Conservation (phyloP, 2,888 invertebrate species). For the Trichopria drosophilae region DNA sequence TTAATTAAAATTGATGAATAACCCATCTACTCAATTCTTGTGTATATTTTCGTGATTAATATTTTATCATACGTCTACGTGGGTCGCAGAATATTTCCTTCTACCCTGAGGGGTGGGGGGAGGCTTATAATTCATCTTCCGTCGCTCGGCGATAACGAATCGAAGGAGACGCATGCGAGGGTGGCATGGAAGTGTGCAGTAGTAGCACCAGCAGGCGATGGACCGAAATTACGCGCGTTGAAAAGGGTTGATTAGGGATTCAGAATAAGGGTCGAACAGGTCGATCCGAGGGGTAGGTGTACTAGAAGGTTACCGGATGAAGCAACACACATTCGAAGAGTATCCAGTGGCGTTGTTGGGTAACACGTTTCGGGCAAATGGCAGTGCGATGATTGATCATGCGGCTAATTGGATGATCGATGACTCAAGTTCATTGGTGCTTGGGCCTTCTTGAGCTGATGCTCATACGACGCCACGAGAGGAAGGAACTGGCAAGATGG, state of each 20-base stretch:
- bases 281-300: constrained; percentile 34
- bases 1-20: too few relatives aligned
- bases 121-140: constrained; percentile 35
- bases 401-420: constrained; percentile 78
- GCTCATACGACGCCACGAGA: background rate
- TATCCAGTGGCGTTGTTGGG: constrained; percentile 31
- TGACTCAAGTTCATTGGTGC: constrained; percentile 60
- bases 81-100: constrained; percentile 10
- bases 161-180: constrained; percentile 27
- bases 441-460: constrained; percentile 14
- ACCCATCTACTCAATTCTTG: too few relatives aligned
- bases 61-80: too few relatives aligned
- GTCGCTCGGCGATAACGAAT: constrained; percentile 28
- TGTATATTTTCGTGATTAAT: too few relatives aligned
- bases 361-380: constrained; percentile 60
- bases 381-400: constrained; percentile 73
- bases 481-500: too few relatives aligned
- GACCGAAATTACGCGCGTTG: constrained; percentile 55
- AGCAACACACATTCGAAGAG: constrained; percentile 34
- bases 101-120: constrained; percentile 4
- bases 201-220: constrained; percentile 32
- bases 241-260: constrained; percentile 59
- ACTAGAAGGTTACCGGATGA: constrained; percentile 47
- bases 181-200: constrained; percentile 37
- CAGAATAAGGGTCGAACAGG: constrained; percentile 53